Percentiles rank a stretch among this genome's conserved stretches.
phyloP scores from a whole-genome alignment of 2,113 vertebrate species.

The Symphodus melops region DNA sequence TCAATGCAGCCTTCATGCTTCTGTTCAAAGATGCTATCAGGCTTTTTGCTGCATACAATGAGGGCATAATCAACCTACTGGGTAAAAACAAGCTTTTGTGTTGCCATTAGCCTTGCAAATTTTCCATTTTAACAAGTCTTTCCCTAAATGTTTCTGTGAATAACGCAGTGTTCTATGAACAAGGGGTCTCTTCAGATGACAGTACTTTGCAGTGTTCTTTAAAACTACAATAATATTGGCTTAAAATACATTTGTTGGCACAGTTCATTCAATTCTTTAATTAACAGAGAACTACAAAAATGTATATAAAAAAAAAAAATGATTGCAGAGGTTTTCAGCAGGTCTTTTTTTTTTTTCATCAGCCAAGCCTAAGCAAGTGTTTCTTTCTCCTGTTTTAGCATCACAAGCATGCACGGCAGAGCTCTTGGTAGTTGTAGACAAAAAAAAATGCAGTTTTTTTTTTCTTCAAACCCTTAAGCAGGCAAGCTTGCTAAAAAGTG shows the following conservation, averaged over 20 bases:
- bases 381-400: background rate
- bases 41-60: conserved; percentile 96
- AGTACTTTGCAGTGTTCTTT: background rate
- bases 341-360: background rate
- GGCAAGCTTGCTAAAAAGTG: background rate
- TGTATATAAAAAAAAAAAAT: background rate
- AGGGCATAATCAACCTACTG: conserved; percentile 96
- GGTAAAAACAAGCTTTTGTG: conserved; percentile 81
- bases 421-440: too few species aligned
- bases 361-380: background rate
- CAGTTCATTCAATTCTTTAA: background rate
- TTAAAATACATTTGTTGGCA: background rate
- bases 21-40: conserved; percentile 98
- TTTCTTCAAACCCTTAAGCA: background rate
- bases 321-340: background rate
- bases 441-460: too few species aligned
- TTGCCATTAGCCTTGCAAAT: background rate
- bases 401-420: too few species aligned
- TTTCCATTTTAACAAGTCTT: background rate
- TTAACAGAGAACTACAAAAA: background rate
- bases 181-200: background rate
- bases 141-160: background rate
- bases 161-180: background rate
- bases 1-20: conserved; percentile 98
- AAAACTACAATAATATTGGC: background rate